Evolutionary conservation across 2,888 invertebrate species (phyloP), one percentile per base, ranked within the genome.

Genomic region (Phyto melanocephala): DNA sequence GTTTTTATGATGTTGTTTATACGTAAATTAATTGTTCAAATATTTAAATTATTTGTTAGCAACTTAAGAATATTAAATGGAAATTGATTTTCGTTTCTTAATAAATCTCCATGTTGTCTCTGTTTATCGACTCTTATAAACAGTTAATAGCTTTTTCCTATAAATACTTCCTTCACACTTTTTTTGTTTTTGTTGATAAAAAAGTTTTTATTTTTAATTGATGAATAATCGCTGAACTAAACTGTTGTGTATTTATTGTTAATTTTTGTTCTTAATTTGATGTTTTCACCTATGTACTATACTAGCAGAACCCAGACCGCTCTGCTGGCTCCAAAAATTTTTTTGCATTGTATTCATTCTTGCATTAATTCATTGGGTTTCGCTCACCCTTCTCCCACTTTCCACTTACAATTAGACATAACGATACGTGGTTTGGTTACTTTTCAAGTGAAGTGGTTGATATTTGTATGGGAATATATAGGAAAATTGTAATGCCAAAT

Each of bases 41-140:
- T 89, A 89, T 89, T 89, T 88, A 89, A 87, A 89, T 89, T 89
- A 89, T 89, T 88, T 89, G 88, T 89, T 89, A 89, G 88, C 89
- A 88, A 87, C 87, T 88, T 86, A 88, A 89, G 88, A 88, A 88
- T 89, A 88, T 89, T 89, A 89, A 89, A 89, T 88, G 89, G 88
- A 85, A 84, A 84, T 84, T 85, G 71, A 72, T 60, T 78, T 62
- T 54, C 47, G 17, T 76, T 71, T 63, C 24, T 40, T 62, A 28
- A 56, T 77, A 77, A 67, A 81, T 40, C 28, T 77, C 37, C 47
- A 13, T 40, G 63, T 56, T 68, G 70, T 80, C 33, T 40, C 75
- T 75, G 70, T 54, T 81, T 76, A 72, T 40, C 40, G 67, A 52
- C 28, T 67, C 35, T 54, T 28, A 62, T 72, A 77, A 72, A 76